Percentiles rank a stretch among this genome's conserved stretches.
phyloP scores from a whole-genome alignment of 2,888 invertebrate species.

The Automeris io region DNA sequence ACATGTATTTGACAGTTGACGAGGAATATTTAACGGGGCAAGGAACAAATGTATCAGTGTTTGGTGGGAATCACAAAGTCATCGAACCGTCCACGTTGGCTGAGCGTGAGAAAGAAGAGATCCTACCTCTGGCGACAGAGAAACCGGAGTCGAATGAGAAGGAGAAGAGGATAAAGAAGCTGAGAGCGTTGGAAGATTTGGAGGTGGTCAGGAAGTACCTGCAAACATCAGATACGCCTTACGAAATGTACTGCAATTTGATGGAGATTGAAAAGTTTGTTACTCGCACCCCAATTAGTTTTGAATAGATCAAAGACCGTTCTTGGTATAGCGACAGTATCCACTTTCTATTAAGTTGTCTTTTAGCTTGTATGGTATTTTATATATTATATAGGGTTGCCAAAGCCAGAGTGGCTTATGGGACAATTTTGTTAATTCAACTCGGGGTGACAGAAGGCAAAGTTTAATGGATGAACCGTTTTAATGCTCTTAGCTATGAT shows the following conservation, averaged over 20 bases:
- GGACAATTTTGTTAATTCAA: too few relatives aligned
- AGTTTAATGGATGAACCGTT: too few relatives aligned
- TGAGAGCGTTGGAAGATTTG: slow-evolving; percentile 29
- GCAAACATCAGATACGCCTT: slow-evolving; percentile 22
- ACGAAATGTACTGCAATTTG: slow-evolving; percentile 26
- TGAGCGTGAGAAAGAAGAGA: slow-evolving; percentile 22
- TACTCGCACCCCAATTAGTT: slow-evolving; percentile 12
- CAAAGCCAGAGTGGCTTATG: too few relatives aligned
- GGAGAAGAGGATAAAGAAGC: slow-evolving; percentile 24
- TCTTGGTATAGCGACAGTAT: not conserved
- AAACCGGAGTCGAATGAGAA: slow-evolving; percentile 25
- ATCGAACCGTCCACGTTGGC: slow-evolving; percentile 12
- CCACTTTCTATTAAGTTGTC: too few relatives aligned
- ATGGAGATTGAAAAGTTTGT: slow-evolving; percentile 35
- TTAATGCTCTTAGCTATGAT: too few relatives aligned
- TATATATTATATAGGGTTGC: too few relatives aligned
- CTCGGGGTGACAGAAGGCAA: too few relatives aligned
- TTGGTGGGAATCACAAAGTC: slow-evolving; percentile 39
- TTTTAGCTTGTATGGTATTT: too few relatives aligned
- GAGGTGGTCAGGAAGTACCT: slow-evolving; percentile 33
- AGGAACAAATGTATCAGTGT: slow-evolving; percentile 38
- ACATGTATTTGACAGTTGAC: slow-evolving; percentile 39
- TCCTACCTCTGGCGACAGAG: slow-evolving; percentile 31
- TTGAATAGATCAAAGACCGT: slow-evolving; percentile 4
- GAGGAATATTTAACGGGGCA: slow-evolving; percentile 39